Conservation (phyloP, 2,797 vertebrate genomes). For the Pelochelys cantorii region DNA sequence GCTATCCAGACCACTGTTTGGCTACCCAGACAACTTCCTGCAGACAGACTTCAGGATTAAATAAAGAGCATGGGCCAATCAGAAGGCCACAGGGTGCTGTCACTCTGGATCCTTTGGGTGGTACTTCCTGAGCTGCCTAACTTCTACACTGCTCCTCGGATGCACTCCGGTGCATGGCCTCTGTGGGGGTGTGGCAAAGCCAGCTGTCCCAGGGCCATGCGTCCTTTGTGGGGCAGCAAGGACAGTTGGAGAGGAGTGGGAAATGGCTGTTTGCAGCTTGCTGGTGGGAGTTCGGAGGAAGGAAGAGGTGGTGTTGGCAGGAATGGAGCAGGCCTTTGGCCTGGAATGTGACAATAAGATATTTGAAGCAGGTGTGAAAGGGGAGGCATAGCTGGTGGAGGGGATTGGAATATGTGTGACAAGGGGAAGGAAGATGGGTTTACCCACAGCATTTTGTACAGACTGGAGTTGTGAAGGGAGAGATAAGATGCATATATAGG, state of each 20-base stretch:
- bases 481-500: not conserved
- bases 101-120: too few relatives aligned
- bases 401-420: not conserved
- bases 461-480: not conserved
- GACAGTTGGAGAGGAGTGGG: not conserved
- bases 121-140: not conserved
- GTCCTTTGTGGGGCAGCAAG: not conserved
- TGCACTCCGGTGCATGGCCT: not conserved
- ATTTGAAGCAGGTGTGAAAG: not conserved
- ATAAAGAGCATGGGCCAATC: not conserved
- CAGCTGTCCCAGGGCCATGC: not conserved
- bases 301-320: rapidly evolving
- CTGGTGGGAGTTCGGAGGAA: not conserved
- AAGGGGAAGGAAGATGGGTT: not conserved
- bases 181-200: rapidly evolving
- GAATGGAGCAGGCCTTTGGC: not conserved
- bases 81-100: not conserved
- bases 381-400: not conserved
- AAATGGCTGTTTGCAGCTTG: not conserved
- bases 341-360: not conserved
- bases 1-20: not conserved
- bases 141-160: not conserved
- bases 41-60: not conserved
- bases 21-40: not conserved
- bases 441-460: not conserved